Base-by-base conservation (phyloP, 2,797 vertebrate genomes). In the Apodemus agrarius region DNA sequence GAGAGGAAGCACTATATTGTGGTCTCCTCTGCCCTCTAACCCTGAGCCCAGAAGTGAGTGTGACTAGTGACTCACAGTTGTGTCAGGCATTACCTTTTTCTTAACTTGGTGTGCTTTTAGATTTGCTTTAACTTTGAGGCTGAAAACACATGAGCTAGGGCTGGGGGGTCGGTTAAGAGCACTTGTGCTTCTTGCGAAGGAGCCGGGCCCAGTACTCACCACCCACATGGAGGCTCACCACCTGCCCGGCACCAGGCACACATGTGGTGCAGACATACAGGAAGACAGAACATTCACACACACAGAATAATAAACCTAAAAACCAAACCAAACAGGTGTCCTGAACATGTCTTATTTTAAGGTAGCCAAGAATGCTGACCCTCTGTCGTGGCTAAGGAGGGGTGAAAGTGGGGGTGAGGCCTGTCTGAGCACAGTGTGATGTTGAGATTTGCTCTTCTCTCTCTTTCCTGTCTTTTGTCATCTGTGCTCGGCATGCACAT, bases 341-440 rank as follows among this genome's bases (percentile, higher is more conserved):
- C 76, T 67, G 17, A 90, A 78, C 11, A 29, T 87, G 37, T 83
- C 17, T 81, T 91, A 49, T 89, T 90, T 96, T 54, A 94, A 90
- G 95, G 22, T 31, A n/a, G 12, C 34, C 81, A 76, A 72, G 43
- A 74, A 31, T 89, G 14, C 78, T 76, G n/a, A 72, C 67, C 1
- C 67, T 82, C 22, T 12, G 29, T 65, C 8, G 9, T 40, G 0
- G 57, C 76, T 84, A 74, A 93, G 54, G 37, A 85, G 76, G 76
- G 14, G 14, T 57, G 86, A 95, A 78, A 85, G 59, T 31, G 49
- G 1, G 54, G 37, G 69, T 43, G 43, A 8, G 7, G 19, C 49
- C 43, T 31, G 43, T 63, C 69, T 74, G 79, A 65, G 40, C 63
- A 22, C 84, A 82, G 1, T 49, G 16, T 22, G 67, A 21, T 65